Evolutionary conservation across 2,888 invertebrate genomes (phyloP).

Genomic region (Monopis laevigella): DNA sequence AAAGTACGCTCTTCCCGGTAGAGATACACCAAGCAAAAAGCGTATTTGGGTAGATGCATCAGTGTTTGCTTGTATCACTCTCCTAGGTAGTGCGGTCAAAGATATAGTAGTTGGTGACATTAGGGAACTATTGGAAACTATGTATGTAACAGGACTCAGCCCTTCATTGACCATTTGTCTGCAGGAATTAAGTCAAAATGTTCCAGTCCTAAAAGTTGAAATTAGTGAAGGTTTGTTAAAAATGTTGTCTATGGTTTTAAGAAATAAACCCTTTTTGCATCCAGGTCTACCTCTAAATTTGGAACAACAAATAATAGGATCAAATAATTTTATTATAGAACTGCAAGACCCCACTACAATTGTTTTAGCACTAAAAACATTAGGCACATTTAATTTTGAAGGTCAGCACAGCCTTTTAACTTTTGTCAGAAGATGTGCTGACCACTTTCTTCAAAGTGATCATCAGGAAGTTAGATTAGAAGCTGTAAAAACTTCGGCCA

Average conservation of each 20-base stretch:
- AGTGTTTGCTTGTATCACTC: conserved; percentile 92
- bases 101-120: conserved; percentile 81
- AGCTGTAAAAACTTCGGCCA: conserved; percentile 93
- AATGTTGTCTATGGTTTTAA: conserved; percentile 89
- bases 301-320: conserved; percentile 58
- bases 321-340: conserved; percentile 57
- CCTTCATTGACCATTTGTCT: conserved; percentile 91
- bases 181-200: conserved; percentile 86
- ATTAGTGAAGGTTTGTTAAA: conserved; percentile 93
- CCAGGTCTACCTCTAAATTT: conserved; percentile 79
- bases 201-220: conserved; percentile 86
- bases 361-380: conserved; percentile 90
- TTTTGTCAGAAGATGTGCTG: conserved; percentile 92
- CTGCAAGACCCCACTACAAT: conserved; percentile 82
- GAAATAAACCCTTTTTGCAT: conserved; percentile 86
- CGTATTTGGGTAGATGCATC: conserved; percentile 81
- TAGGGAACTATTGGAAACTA: conserved; percentile 85
- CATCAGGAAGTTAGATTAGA: conserved; percentile 89
- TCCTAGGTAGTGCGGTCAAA: conserved; percentile 88
- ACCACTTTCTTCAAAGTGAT: conserved; percentile 90
- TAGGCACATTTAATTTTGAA: conserved; percentile 92
- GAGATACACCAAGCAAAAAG: conserved; percentile 81
- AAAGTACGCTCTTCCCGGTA: conserved; percentile 77
- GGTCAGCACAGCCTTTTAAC: conserved; percentile 87
- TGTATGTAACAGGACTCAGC: conserved; percentile 92